Evolutionary conservation across 2,797 vertebrate species (phyloP), one percentile per base, ranked within the genome.

Genomic region (Cuniculus paca): DNA sequence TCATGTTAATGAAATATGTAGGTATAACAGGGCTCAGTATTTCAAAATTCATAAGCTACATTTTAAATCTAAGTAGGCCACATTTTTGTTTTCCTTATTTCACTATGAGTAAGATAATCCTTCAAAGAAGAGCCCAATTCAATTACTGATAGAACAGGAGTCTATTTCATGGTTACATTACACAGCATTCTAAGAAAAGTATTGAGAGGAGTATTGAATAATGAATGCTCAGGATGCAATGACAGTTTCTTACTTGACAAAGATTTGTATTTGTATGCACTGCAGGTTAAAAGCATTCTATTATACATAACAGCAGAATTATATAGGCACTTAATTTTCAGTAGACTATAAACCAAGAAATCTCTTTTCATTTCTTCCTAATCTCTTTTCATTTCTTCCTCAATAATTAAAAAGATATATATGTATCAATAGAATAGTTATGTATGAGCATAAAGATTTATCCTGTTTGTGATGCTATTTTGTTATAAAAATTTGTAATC

Each of bases 91-190:
- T 85, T 45, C 6, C 48, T 91, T 82, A 78, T 94, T 94, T 95
- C 13, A 96, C 2, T 65, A 42, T 97, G 97, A 98, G 97, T 97
- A 97, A 98, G 77, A 92, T 95, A 96, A 98, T 98, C 68, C 96
- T 98, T 98, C 85, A 97, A 97, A 95, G 90, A 95, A 96, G 20
- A 96, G 61, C 91, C 88, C n/a, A 94, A 90, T 94, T 97, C 96
- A 95, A 96, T 97, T 90, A 80, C 80, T 83, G 79, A 85, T 82
- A 39, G 91, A 96, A 97, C 78, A 91, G 56, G 93, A 95, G 80
- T 94, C 88, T 97, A 80, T 97, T 98, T 97, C 84, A 88, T 93
- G 63, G 89, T 91, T 77, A 7, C 56, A 87, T 95, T 97, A 95
- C n/a, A 31, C 68, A 85, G 93, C 88, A 34, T 92, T 97, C 75